Percentiles rank a stretch among this genome's conserved stretches.
Evolutionary conservation across 1,140 invertebrate species (phyloP).

Genomic region (Papilio glaucus): DNA sequence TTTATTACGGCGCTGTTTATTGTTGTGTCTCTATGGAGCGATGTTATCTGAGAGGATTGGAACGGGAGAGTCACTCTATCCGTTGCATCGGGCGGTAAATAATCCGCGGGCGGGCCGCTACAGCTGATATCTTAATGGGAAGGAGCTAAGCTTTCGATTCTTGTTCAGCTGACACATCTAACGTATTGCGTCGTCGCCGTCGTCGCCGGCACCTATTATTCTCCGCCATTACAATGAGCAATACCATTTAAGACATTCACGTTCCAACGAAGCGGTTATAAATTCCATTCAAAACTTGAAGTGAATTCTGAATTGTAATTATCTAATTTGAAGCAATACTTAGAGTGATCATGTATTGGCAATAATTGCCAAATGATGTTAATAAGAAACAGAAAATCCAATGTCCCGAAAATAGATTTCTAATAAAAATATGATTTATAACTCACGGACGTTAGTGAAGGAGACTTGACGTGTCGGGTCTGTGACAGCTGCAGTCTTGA

Average conservation of each 20-base stretch:
- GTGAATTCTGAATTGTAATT: conserved; percentile 13
- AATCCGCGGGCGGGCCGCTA: not conserved
- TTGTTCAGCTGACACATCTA: conserved; percentile 24
- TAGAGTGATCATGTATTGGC: not conserved
- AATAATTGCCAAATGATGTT: not conserved
- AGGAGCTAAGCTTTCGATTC: conserved; percentile 13
- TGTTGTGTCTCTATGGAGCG: not conserved
- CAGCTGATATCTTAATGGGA: conserved; percentile 21
- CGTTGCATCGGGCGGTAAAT: not conserved
- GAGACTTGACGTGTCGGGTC: too few relatives aligned
- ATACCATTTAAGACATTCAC: not conserved
- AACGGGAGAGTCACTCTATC: conserved; percentile 1
- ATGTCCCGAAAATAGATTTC: too few relatives aligned
- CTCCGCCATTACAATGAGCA: not conserved
- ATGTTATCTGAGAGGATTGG: conserved; percentile 22
- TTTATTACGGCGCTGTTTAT: conserved; percentile 5
- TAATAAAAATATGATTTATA: too few relatives aligned
- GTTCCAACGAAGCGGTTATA: not conserved
- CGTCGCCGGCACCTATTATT: not conserved
- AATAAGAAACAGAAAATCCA: not conserved
- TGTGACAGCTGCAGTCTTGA: too few relatives aligned
- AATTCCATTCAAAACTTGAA: not conserved
- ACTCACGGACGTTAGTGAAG: too few relatives aligned
- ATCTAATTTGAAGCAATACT: not conserved
- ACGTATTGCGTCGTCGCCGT: conserved; percentile 12